Conservation (phyloP, 2,888 invertebrate genomes). For the Aethes cnicana region DNA sequence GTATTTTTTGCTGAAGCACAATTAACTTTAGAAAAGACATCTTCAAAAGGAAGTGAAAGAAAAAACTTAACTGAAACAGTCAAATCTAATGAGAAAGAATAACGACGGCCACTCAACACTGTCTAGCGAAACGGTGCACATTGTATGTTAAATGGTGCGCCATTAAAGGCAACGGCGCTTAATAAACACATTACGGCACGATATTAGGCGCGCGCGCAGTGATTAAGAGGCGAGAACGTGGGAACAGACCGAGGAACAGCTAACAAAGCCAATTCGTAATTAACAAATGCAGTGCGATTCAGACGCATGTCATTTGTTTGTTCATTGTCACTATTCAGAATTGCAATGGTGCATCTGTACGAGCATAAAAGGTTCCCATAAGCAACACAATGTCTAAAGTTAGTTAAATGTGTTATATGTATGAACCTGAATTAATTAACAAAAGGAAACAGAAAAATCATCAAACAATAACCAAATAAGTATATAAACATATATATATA, state of each 20-base stretch:
- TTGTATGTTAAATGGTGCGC: conserved; percentile 73
- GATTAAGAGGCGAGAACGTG: conserved; percentile 74
- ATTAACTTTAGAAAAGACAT: no score
- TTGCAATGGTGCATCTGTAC: not conserved
- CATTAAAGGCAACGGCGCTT: conserved; percentile 76
- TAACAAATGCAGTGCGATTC: conserved; percentile 49
- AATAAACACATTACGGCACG: conserved; percentile 78
- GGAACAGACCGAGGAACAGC: conserved; percentile 64
- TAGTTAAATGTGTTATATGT: no score
- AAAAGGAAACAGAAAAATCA: conserved; percentile 52
- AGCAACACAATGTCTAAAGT: not conserved
- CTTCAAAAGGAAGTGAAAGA: no score
- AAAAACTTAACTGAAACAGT: not conserved
- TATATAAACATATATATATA: conserved; percentile 61
- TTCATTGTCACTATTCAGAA: conserved; percentile 11
- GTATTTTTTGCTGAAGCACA: no score
- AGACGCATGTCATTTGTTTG: conserved; percentile 32
- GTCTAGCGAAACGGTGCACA: conserved; percentile 69
- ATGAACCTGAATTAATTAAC: conserved; percentile 46
- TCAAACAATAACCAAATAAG: conserved; percentile 45
- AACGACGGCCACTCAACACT: conserved; percentile 51
- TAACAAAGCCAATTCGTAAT: conserved; percentile 25
- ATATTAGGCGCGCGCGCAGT: conserved; percentile 75
- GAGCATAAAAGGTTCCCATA: not conserved
- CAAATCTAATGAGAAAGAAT: not conserved